Evolutionary conservation across 1,140 invertebrate species (phyloP).

Genomic region (Trichomalopsis sarcophagae): DNA sequence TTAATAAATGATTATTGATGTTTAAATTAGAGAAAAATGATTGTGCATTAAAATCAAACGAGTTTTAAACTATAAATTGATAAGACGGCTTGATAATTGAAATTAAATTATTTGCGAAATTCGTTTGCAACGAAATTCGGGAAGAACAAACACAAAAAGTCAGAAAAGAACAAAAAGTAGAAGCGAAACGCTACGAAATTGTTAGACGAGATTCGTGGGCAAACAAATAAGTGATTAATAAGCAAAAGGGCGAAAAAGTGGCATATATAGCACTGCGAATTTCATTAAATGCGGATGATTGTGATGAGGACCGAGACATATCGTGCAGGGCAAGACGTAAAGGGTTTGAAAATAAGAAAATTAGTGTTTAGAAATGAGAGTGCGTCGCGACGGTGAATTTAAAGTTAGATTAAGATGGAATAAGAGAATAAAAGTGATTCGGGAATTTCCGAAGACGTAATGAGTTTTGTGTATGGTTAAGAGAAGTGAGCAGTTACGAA

Average conservation of each 20-base stretch:
- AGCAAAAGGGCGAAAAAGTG: background rate
- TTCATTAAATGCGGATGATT: conserved; percentile 36
- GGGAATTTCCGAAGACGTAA: background rate
- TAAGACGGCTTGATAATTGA: background rate
- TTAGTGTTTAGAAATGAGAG: background rate
- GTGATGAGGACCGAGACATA: conserved; percentile 38
- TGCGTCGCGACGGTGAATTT: background rate
- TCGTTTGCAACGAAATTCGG: conserved; percentile 13
- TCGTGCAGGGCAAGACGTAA: background rate
- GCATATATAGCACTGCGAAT: conserved; percentile 19
- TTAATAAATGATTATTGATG: background rate
- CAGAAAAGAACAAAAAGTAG: background rate
- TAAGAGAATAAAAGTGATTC: background rate
- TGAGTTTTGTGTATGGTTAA: background rate
- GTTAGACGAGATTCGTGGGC: background rate
- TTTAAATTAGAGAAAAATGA: conserved; percentile 29
- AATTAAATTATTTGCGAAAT: conserved; percentile 6
- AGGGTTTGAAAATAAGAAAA: conserved; percentile 10
- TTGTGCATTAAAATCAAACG: conserved; percentile 23
- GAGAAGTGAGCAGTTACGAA: background rate
- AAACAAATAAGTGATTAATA: conserved; percentile 8
- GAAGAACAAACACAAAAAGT: background rate
- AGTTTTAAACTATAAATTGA: background rate
- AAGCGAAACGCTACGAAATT: conserved; percentile 6
- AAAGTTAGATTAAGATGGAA: background rate